phyloP scores from a whole-genome alignment of 2,797 vertebrate genomes.

The Chelmon rostratus region DNA sequence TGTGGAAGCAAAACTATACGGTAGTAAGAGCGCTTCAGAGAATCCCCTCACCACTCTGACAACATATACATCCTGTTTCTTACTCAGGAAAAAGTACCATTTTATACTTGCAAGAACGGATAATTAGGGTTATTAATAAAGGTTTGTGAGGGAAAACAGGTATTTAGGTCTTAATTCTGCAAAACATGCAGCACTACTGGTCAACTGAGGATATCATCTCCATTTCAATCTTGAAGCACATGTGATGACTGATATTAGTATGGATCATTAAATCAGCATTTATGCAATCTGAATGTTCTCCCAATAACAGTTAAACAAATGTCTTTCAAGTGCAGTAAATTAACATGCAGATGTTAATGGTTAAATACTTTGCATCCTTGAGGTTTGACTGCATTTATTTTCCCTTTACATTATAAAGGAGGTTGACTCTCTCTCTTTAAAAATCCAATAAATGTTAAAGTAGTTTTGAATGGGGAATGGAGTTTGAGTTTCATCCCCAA shows the following conservation, averaged over 20 bases:
- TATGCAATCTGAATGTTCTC: not conserved
- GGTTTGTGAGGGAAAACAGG: too few relatives aligned
- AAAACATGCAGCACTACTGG: too few relatives aligned
- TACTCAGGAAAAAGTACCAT: too few relatives aligned
- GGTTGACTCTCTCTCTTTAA: not conserved
- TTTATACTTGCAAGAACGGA: too few relatives aligned
- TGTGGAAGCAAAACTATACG: not conserved
- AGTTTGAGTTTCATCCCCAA: not conserved
- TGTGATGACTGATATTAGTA: not conserved
- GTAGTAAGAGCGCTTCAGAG: not conserved
- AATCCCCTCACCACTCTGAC: not conserved
- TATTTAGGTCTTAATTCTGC: too few relatives aligned
- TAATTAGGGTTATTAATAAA: too few relatives aligned
- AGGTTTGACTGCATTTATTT: not conserved
- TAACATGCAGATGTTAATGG: not conserved
- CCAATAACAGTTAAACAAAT: not conserved
- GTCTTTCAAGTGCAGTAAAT: not conserved
- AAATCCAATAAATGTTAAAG: slow-evolving; percentile 23
- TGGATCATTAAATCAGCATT: not conserved
- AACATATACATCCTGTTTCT: not conserved
- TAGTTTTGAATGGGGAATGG: not conserved
- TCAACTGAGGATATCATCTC: not conserved
- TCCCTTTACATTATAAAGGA: not conserved
- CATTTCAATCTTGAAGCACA: not conserved
- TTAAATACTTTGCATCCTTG: not conserved